These are phyloP conservation scores for Acrocephalus kingi DNA, from an alignment of 2,113 vertebrate genomes.

Conservation along the genomic window DNA sequence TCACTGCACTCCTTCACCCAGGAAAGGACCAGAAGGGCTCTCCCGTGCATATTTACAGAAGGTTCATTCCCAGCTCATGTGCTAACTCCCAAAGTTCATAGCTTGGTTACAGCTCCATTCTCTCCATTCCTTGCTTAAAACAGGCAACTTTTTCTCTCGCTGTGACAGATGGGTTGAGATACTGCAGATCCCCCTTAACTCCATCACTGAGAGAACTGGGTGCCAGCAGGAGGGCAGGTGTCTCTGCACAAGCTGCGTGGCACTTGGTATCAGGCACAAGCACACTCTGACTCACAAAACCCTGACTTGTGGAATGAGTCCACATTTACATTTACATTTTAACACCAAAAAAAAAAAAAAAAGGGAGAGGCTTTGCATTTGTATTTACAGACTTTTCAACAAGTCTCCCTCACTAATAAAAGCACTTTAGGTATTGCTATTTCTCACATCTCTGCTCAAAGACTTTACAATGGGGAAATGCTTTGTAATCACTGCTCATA, in stretches of 20 bases:
- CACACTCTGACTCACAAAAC: neutral
- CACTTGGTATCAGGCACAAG: neutral
- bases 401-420: neutral
- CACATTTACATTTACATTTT: neutral
- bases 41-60: neutral
- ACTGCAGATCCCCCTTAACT: neutral
- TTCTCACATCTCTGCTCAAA: neutral
- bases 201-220: neutral
- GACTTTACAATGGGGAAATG: neutral
- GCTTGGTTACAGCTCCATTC: neutral
- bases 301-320: neutral
- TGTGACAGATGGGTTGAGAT: neutral
- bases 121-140: neutral
- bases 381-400: neutral
- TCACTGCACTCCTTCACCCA: neutral
- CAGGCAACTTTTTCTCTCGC: neutral
- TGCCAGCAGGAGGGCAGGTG: neutral
- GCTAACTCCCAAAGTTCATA: neutral
- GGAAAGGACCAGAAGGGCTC: neutral
- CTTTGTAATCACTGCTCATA: neutral
- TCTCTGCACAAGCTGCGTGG: neutral
- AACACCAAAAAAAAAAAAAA: neutral
- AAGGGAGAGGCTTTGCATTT: rapidly evolving
- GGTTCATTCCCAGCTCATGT: neutral
- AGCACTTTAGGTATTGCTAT: neutral